Base-by-base conservation (phyloP, 2,797 vertebrate genomes). In the Falco columbarius region DNA sequence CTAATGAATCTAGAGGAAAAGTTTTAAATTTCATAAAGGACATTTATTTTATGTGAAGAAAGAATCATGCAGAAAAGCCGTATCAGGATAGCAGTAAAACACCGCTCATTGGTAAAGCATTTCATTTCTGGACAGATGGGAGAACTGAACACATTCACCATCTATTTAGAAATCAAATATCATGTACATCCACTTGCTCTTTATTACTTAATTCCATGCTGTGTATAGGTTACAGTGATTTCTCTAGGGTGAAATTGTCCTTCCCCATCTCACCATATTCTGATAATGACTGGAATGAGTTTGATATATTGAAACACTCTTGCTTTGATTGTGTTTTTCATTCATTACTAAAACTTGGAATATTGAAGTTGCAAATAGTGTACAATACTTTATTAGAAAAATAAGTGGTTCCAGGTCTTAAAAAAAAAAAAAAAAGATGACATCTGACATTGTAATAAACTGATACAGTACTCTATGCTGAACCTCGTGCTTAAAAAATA, bases 181-280 rank as follows among this genome's bases (percentile, higher is more conserved):
- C 23, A 72, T 54, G 42, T 91, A 90, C 70, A 74, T 80, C 13
- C 32, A 89, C 59, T 93, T 94, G 44, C 77, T 94, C 73, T 96
- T 97, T 82, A 95, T 84, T 94, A 81, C 44, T 86, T 91, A 89
- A 82, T 85, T 87, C 86, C 66, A 24, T 36, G 27, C 68, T 89
- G 66, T 86, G 27, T 95, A 85, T 91, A 95, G 83, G 82, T 92
- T 90, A 90, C 36, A 90, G 68, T 91, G 81, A 96, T 97, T 96
- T 97, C 67, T 97, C 58, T 61, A 73, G 84, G 70, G 82, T 95
- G 80, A 97, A 96, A 93, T 95, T 94, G 58, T 94, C 75, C 63
- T 97, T 96, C 79, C 16, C 51, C 20, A 68, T 94, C 88, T 96
- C 56, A 76, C 67, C 46, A 51, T 86, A 94, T 82, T 96, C 52